Base-by-base conservation (phyloP, 2,888 invertebrate genomes). In the Pogonocherus hispidulus region DNA sequence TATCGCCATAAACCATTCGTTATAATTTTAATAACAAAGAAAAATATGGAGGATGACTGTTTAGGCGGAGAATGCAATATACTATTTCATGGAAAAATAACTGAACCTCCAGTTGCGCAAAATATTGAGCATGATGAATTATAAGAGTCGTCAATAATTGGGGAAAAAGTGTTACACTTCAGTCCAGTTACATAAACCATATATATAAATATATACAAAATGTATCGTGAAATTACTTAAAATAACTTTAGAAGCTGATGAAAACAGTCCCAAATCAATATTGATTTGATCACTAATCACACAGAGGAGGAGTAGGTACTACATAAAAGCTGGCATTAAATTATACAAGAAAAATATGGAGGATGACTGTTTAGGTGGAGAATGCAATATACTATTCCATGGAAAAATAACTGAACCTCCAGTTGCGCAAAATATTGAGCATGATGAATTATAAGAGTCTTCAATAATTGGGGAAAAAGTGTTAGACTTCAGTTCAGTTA, bases 81-180 rank as follows among this genome's bases (percentile, higher is more conserved):
- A 3, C 11, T 52, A n/a, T 52, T 52, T 16, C 23, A 27, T 27
- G 27, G 52, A n/a, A 52, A 27, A 52, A n/a, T 52, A 52, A 23
- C 52, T 1, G 14, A 22, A 11, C 52, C 52, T 23, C 23, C 27
- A 6, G 8, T 11, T 2, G 11, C 8, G 8, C 32, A 8, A 32
- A 11, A 32, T 8, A 2, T 32, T 9, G 9, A 2, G 11, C 32
- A 32, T 32, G 32, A 9, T 1, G 8, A 32, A 32, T 11, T 32
- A 32, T 32, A 32, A 32, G 11, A 32, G n/a, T n/a, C n/a, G n/a
- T n/a, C n/a, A n/a, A n/a, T n/a, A n/a, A n/a, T n/a, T n/a, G n/a
- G n/a, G n/a, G n/a, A n/a, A n/a, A n/a, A n/a, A n/a, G n/a, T n/a
- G n/a, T n/a, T n/a, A n/a, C n/a, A n/a, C n/a, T n/a, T n/a, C n/a